Evolutionary conservation across 2,113 vertebrate genomes (phyloP), one percentile per base, ranked within the genome.

Genomic region (Vombatus ursinus): DNA sequence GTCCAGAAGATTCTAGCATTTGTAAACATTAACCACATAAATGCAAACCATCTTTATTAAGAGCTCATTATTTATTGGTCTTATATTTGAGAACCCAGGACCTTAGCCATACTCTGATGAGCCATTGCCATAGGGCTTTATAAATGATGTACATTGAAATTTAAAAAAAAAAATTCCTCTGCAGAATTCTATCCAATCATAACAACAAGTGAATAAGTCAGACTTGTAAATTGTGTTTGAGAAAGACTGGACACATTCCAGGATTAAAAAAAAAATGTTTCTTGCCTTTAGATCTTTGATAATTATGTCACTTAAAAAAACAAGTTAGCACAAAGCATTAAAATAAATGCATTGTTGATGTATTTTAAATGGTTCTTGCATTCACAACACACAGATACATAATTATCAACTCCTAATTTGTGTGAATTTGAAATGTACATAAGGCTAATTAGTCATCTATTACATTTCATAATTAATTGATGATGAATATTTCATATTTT

Each of bases 231-330:
- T 68, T 53, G 48, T 22, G n/a, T 25, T 90, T 25, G 4, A 89
- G 26, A 84, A 89, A 77, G 77, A 89, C 5, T 93, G 50, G 48
- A 52, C 3, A 48, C 54, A 48, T 47, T 54, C 90, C 94, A 50
- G 90, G 49, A 48, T 5, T 90, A 52, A 61, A 3, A 19, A 57
- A 52, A 57, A 57, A 52, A 57, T 49, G 3, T 91, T 91, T 95
- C 77, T 91, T 93, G 8, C n/a, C 47, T 92, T 57, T 92, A 90
- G 52, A 48, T 61, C 95, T 95, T 92, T 50, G 52, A 92, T 91
- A 50, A 93, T 53, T 44, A 61, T 92, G 51, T 52, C 24, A 91
- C 44, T 92, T 16, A 52, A 52, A 51, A 52, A 52, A 52, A 77
- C 12, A 24, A 26, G 0, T 7, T 49, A 49, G 53, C 4, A 31